These are phyloP conservation scores for Tychaedon coryphoeus DNA, from an alignment of 2,113 vertebrate genomes.

Conservation along the genomic window DNA sequence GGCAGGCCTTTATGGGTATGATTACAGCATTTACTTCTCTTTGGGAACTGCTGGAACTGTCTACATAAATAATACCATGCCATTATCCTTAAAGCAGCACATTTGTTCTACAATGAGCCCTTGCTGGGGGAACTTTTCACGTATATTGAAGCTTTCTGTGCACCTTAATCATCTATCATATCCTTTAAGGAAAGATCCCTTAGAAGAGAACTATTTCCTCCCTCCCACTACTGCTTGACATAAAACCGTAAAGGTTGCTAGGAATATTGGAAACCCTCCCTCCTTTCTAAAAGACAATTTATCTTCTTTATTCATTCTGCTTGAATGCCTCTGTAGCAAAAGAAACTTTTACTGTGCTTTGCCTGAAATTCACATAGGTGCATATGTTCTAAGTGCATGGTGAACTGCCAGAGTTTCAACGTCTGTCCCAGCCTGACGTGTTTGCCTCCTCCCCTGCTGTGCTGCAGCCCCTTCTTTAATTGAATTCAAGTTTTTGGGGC, in stretches of 20 bases:
- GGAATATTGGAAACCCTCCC: not conserved
- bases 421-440: not conserved
- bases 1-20: constrained; percentile 58
- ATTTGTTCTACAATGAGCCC: constrained; percentile 60
- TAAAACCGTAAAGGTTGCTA: not conserved
- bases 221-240: not conserved
- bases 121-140: constrained; percentile 18
- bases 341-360: constrained; percentile 2
- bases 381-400: not conserved
- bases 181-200: constrained; percentile 8
- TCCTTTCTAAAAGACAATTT: not conserved
- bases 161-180: constrained; percentile 41
- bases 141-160: not conserved
- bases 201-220: not conserved
- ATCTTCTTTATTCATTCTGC: not conserved
- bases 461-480: not conserved
- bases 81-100: constrained; percentile 62
- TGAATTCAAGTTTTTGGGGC: not conserved
- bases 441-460: not conserved
- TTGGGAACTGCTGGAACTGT: constrained; percentile 57
- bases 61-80: constrained; percentile 65
- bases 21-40: constrained; percentile 61
- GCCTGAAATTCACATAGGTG: not conserved
- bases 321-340: not conserved
- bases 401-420: not conserved